Base-by-base conservation (phyloP, 2,888 invertebrate species). In the Macrophya annulata region DNA sequence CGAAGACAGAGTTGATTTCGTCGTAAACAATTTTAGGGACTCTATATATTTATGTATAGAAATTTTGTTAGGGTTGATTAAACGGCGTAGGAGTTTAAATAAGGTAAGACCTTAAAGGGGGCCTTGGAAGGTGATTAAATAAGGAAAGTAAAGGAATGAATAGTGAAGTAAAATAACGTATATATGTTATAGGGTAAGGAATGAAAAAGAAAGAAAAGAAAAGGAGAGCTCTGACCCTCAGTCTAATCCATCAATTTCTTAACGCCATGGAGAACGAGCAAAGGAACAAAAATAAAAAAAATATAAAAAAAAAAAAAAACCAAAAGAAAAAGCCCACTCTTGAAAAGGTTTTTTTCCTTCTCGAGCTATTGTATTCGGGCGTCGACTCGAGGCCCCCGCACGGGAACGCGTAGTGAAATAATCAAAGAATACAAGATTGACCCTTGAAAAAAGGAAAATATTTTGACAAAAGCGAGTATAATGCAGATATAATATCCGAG, bases 341-440 rank as follows among this genome's bases (percentile, higher is more conserved):
- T 4, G n/a, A 25, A 74, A 21, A 74, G 45, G 74, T 74, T 12
- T 74, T 74, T 43, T 72, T 12, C 45, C 9, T 72, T 43, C 21
- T 74, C 21, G n/a, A 21, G 74, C 45, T 45, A 74, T 74, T 74
- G 45, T 74, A 25, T 21, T 12, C 74, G 74, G 62, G 62, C 25
- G 62, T 62, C 25, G 62, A 62, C 12, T 62, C 25, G 25, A 25
- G 9, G 1, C 43, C 72, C 72, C 37, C 3, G 68, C 68, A 10
- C 25, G 62, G 12, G 25, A 55, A 72, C 37, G 74, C 45, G 10
- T 45, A n/a, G 74, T 45, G 48, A 74, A 45, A 74, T 74, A 74
- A 74, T 74, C 74, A 74, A 74, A 21, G 74, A 74, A 40, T 12
- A 17, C n/a, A 72, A 37, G 8, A 74, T 45, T 74, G 43, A 74